phyloP scores from a whole-genome alignment of 2,797 vertebrate genomes.

The Cetoscarus ocellatus region DNA sequence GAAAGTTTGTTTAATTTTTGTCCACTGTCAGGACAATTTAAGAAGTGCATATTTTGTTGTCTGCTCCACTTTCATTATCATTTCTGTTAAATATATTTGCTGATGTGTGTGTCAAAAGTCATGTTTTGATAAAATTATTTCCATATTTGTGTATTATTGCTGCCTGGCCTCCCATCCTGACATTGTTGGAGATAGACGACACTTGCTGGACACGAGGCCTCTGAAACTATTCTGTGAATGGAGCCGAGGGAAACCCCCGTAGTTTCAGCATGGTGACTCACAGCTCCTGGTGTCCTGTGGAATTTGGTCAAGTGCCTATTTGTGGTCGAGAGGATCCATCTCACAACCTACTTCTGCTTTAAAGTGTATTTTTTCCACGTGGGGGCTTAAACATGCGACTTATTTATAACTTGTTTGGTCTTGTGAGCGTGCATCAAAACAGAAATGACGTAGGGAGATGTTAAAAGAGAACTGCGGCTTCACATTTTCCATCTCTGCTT shows the following conservation, averaged over 20 bases:
- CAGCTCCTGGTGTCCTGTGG: conserved; percentile 78
- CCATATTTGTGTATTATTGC: conserved; percentile 30
- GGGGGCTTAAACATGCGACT: conserved; percentile 24
- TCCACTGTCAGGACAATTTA: no score
- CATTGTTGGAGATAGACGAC: conserved; percentile 49
- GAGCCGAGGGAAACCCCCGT: conserved; percentile 76
- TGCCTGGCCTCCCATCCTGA: conserved; percentile 43
- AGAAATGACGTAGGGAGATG: conserved; percentile 51
- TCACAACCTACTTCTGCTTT: conserved; percentile 75
- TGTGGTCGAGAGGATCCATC: conserved; percentile 54
- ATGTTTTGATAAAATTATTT: conserved; percentile 13
- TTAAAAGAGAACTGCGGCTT: conserved; percentile 29
- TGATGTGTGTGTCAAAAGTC: background rate
- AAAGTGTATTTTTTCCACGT: conserved; percentile 44
- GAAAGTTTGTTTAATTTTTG: no score
- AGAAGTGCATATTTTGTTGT: no score
- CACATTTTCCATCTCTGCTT: conserved; percentile 57
- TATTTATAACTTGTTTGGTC: conserved; percentile 61
- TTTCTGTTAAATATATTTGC: background rate
- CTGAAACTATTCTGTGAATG: conserved; percentile 75
- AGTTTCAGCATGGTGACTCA: conserved; percentile 80
- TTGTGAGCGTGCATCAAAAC: conserved; percentile 74
- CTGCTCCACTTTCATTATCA: no score
- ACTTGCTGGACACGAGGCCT: conserved; percentile 60
- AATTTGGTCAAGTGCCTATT: conserved; percentile 79